Base-by-base conservation (phyloP, 1,140 invertebrate genomes). In the Lepidurus arcticus region DNA sequence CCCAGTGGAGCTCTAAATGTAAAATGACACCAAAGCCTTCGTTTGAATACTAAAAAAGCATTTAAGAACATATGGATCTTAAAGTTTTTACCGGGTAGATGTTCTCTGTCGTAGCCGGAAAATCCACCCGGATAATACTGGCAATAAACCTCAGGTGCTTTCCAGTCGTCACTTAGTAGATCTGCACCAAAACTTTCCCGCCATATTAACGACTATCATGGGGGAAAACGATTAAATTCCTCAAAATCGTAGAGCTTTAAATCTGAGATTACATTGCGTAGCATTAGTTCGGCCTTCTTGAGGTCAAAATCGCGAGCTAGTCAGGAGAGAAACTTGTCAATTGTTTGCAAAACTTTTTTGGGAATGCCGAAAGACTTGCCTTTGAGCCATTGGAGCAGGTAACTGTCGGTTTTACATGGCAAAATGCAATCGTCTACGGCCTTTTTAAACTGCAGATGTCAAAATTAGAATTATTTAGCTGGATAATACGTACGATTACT, bases 51-150 rank as follows among this genome's bases (percentile, higher is more conserved):
- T 34, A 4, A 34, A 34, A 4, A 34, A 34, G 0, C 0, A 2
- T 0, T 34, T 34, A 4, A 34, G 34, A 4, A 34, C 34, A 34
- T 34, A 34, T 34, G 34, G 34, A 34, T 34, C 4, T 34, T 34
- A 34, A 24, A 53, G n/a, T 75, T 78, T 79, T 83, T 86, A 92
- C 91, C 85, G 83, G 94, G 93, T 34, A 91, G 90, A n/a, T 93
- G 93, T 81, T 94, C 91, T 81, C 93, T 94, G 82, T 96, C 94
- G 80, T 88, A 91, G 2, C 94, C 94, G 77, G 88, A 87, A 1
- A 89, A 84, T 75, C 94, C 94, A 73, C 91, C 90, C 0, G 93
- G 92, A 81, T 92, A 89, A 84, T 93, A 92, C 79, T 90, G 89
- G 24, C 87, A 84, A 9, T 96, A 82, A 0, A 90, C 87, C 83